Conservation (phyloP, 2,113 vertebrate species). For the Bubalus kerabau region DNA sequence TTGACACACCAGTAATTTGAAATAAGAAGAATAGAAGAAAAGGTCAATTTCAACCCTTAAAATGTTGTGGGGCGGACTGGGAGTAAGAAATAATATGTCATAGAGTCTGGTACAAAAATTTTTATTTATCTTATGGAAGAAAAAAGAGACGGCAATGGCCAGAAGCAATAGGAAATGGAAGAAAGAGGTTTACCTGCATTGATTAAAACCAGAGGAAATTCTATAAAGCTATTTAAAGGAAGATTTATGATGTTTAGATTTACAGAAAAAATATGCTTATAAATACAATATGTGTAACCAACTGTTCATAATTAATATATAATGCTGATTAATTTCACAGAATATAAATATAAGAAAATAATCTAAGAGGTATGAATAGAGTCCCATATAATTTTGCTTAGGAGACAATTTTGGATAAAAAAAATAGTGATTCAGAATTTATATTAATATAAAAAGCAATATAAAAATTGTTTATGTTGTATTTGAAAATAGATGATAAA, state of each 20-base stretch:
- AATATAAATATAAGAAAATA: background rate
- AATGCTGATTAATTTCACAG: background rate
- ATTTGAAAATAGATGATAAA: background rate
- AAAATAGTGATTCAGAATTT: background rate
- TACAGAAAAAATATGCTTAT: background rate
- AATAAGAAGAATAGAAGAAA: constrained; percentile 2
- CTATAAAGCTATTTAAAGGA: background rate
- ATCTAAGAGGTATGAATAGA: background rate
- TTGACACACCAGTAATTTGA: background rate
- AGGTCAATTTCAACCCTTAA: constrained; percentile 2
- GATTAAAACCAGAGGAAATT: background rate
- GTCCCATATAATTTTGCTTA: background rate
- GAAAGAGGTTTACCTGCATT: background rate
- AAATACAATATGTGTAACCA: background rate
- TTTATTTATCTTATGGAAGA: background rate
- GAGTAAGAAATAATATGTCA: background rate
- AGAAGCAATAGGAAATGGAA: background rate
- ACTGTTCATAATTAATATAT: background rate
- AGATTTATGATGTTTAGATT: background rate
- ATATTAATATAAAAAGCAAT: background rate
- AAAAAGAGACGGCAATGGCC: background rate
- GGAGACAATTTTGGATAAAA: background rate
- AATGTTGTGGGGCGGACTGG: background rate
- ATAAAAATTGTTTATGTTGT: background rate
- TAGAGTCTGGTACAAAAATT: background rate